Conservation (phyloP, 2,888 invertebrate species). For the Capitulum mitella region DNA sequence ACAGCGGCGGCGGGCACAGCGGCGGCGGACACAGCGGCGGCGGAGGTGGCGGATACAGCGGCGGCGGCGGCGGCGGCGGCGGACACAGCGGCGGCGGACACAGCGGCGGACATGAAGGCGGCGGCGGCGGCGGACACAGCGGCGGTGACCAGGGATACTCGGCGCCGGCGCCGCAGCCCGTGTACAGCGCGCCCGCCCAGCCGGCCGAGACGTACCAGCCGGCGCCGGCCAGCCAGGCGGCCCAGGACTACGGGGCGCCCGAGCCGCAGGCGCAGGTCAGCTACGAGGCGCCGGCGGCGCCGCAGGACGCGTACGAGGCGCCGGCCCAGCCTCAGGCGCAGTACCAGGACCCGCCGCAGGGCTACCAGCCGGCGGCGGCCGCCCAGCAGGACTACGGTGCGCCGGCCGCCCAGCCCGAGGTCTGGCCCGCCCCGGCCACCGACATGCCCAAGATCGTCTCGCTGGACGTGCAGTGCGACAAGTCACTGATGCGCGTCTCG, state of each 20-base stretch:
- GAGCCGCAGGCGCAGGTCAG: slow-evolving; percentile 26
- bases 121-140: neutral
- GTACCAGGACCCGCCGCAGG: slow-evolving; percentile 24
- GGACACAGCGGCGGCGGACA: neutral
- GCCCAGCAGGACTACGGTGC: slow-evolving; percentile 23
- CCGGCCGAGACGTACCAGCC: slow-evolving; percentile 15
- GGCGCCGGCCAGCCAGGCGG: neutral
- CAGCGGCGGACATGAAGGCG: neutral
- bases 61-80: neutral
- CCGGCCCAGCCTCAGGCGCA: neutral
- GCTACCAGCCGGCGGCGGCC: slow-evolving; percentile 1
- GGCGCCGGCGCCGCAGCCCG: neutral
- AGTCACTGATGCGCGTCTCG: slow-evolving; percentile 86
- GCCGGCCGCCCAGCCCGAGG: slow-evolving; percentile 48
- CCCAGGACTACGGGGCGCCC: slow-evolving; percentile 25
- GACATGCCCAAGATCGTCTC: slow-evolving; percentile 92
- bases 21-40: neutral
- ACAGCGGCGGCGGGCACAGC: neutral
- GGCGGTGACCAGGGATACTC: neutral
- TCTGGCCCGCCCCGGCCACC: slow-evolving; percentile 75
- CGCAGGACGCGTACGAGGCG: slow-evolving; percentile 24
- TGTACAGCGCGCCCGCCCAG: slow-evolving; percentile 1
- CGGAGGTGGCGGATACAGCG: neutral
- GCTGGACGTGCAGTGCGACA: slow-evolving; percentile 90
- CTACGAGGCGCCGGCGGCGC: slow-evolving; percentile 29